Evolutionary conservation across 2,888 invertebrate genomes (phyloP), one percentile per base, ranked within the genome.

Genomic region (Ophion ventricosus): DNA sequence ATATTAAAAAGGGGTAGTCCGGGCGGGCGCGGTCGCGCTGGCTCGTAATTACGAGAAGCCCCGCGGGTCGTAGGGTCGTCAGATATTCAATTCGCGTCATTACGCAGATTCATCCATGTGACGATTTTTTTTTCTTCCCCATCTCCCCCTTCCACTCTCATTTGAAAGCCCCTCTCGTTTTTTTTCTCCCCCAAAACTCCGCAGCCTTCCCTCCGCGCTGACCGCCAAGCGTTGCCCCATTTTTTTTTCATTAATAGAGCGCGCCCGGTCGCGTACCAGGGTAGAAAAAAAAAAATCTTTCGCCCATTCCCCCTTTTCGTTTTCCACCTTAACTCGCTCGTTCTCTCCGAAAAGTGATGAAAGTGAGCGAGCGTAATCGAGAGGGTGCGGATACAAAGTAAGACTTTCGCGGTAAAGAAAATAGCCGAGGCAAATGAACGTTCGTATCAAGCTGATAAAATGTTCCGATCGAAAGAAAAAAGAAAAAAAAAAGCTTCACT

Each of bases 51-150:
- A 80, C 66, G 75, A 73, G 73, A 70, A 80, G 59, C 75, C 79
- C 74, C 67, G 56, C 57, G 78, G 74, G 43, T 67, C 78, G 69
- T 74, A 40, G 83, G 67, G 75, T 75, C 66, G 83, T 35, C 66
- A 66, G 29, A 26, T 59, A 67, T 67, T 73, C 56, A 81, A 81
- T 76, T 81, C 81, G 76, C 75, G 75, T 81, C 81, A 81, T 81
- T 81, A 76, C 81, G 76, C 70, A 70, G 76, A 56, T 70, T 35
- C 70, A 81, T 63, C 35, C 56, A 35, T 8, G 5, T 8, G 35
- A 7, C 35, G 35, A 35, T 35, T 35, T 35, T 43, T 23, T 59
- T 67, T 67, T 73, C 54, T 77, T 35, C 54, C 14, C 66, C 29
- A 56, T 57, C 25, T 64, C 66, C 7, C 17, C 40, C 35, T 59